Conservation (phyloP, 2,888 invertebrate species). For the Steromphala cineraria region DNA sequence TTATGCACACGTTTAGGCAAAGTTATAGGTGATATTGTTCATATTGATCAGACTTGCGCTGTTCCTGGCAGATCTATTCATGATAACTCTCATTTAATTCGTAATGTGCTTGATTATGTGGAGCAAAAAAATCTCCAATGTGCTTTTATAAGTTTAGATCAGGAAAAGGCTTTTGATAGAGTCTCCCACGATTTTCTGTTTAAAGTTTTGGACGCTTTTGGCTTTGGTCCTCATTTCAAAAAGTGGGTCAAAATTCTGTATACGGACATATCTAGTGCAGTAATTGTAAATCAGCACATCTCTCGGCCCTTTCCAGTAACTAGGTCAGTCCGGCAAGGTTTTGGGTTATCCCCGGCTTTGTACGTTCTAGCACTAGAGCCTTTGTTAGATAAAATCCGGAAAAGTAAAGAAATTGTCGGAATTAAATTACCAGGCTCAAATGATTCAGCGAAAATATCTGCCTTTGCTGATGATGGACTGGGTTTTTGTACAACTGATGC, state of each 20-base stretch:
- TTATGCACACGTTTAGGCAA: conserved; percentile 35
- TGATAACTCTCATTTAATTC: conserved; percentile 41
- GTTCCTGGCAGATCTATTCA: conserved; percentile 25
- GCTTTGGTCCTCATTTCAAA: conserved; percentile 41
- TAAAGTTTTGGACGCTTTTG: conserved; percentile 37
- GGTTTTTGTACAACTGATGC: neutral
- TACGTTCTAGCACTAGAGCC: conserved; percentile 26
- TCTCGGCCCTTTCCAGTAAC: conserved; percentile 14
- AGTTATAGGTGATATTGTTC: neutral
- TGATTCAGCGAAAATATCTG: conserved; percentile 19
- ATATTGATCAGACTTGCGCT: neutral
- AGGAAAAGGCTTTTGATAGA: conserved; percentile 52
- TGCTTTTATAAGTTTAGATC: conserved; percentile 45
- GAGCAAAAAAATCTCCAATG: conserved; percentile 38
- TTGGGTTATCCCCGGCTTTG: conserved; percentile 6
- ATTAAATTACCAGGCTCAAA: neutral
- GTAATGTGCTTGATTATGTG: conserved; percentile 41
- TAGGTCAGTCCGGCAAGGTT: conserved; percentile 18
- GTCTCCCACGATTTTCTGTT: conserved; percentile 44
- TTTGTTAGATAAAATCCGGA: conserved; percentile 6
- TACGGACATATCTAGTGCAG: conserved; percentile 34
- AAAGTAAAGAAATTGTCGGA: neutral
- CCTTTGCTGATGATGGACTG: conserved; percentile 25
- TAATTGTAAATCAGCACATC: conserved; percentile 41
- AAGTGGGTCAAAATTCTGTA: conserved; percentile 46